A percentile compares a stretch with the other conserved stretches of the same genome.
Evolutionary conservation across 2,113 vertebrate species (phyloP).

Genomic region (Platichthys stellatus): DNA sequence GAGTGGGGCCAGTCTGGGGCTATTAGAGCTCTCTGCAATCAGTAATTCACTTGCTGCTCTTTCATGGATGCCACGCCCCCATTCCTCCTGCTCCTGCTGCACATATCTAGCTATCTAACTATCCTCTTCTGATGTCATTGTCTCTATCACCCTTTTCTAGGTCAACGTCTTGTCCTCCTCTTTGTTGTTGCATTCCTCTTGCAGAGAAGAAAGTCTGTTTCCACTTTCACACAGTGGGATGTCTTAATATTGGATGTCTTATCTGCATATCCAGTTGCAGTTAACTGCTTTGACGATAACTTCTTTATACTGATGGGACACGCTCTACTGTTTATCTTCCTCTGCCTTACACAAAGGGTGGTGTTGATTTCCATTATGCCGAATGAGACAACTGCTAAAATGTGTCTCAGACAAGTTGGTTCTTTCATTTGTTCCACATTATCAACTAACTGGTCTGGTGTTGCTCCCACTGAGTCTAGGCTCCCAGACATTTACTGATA

Average conservation of each 20-base stretch:
- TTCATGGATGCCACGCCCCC: conserved; percentile 51
- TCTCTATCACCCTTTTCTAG: conserved; percentile 54
- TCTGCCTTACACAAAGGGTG: conserved; percentile 35
- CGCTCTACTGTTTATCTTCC: conserved; percentile 17
- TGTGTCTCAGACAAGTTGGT: conserved; percentile 34
- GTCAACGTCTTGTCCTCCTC: not conserved
- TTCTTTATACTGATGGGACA: conserved; percentile 20
- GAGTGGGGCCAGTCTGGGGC: conserved; percentile 75
- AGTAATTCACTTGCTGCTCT: conserved; percentile 71
- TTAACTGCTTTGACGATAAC: conserved; percentile 28
- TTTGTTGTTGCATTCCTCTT: conserved; percentile 47
- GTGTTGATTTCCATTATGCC: conserved; percentile 51
- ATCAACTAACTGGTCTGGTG: conserved; percentile 20
- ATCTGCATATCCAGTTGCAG: conserved; percentile 59
- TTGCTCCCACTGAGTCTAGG: conserved; percentile 1
- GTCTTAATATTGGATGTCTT: conserved; percentile 41
- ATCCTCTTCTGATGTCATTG: conserved; percentile 32
- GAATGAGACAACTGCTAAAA: conserved; percentile 45
- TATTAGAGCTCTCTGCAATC: conserved; percentile 79
- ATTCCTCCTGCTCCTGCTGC: conserved; percentile 44
- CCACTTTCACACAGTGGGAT: conserved; percentile 50
- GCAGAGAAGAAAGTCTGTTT: conserved; percentile 53
- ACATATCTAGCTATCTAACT: conserved; percentile 28
- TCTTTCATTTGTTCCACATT: conserved; percentile 61
- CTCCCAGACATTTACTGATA: conserved; percentile 37